phyloP scores from a whole-genome alignment of 1,140 invertebrate species.

The Armadillidium nasatum region DNA sequence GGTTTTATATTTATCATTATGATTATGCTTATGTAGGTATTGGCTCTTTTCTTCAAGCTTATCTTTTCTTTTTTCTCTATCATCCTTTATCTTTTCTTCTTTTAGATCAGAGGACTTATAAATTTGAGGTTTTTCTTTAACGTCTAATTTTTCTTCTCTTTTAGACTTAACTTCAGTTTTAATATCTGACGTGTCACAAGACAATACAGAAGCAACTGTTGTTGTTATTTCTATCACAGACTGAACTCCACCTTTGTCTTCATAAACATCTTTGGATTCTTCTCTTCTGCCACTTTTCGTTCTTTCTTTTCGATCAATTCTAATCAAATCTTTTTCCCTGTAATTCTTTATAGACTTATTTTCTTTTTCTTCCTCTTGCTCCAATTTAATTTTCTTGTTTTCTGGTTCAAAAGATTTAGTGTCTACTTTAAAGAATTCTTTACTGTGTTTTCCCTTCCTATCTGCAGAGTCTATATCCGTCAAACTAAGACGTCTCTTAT shows the following conservation, averaged over 20 bases:
- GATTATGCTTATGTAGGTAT: slow-evolving; percentile 20
- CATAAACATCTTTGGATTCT: neutral
- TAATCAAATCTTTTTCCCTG: neutral
- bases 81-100: slow-evolving; percentile 24
- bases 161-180: slow-evolving; percentile 44
- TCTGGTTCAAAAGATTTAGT: neutral
- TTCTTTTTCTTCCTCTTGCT: neutral
- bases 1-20: slow-evolving; percentile 34
- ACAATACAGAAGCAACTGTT: neutral
- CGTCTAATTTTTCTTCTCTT: slow-evolving; percentile 30
- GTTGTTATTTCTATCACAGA: neutral
- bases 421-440: neutral
- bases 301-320: neutral
- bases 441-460: neutral
- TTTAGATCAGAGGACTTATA: neutral
- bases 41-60: slow-evolving; percentile 20
- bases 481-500: neutral
- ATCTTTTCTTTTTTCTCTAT: slow-evolving; percentile 22
- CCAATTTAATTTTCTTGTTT: neutral
- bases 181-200: neutral
- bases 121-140: neutral
- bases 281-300: neutral
- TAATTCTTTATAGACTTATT: neutral
- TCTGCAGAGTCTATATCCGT: neutral
- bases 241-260: neutral